A percentile compares a stretch with the other conserved stretches of the same genome.
These are phyloP conservation scores for Pionites leucogaster DNA, from an alignment of 2,113 vertebrate genomes.

Conservation along the genomic window DNA sequence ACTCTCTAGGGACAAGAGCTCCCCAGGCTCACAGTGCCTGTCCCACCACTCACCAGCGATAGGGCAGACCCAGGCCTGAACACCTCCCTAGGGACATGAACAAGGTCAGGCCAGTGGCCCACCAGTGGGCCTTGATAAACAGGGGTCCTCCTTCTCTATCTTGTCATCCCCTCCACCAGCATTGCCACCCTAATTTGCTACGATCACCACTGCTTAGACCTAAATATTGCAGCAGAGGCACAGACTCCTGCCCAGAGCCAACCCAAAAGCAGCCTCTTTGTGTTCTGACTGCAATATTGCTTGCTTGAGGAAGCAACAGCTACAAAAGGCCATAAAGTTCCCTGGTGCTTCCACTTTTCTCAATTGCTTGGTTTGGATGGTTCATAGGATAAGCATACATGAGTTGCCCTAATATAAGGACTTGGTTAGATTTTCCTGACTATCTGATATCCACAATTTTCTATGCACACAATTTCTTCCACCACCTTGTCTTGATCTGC, in stretches of 20 bases:
- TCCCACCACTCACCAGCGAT: not conserved
- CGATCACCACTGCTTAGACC: fast-evolving
- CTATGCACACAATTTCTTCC: fast-evolving
- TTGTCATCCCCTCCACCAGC: not conserved
- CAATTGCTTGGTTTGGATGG: fast-evolving
- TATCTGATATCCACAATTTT: not conserved
- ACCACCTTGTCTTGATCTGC: fast-evolving
- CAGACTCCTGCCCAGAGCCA: fast-evolving
- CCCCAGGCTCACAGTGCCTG: not conserved
- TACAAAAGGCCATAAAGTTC: fast-evolving
- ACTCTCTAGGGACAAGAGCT: not conserved
- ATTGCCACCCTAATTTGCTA: fast-evolving
- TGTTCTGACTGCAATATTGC: not conserved
- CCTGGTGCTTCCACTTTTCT: fast-evolving
- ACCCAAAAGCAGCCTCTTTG: not conserved
- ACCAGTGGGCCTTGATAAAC: fast-evolving
- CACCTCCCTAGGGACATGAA: not conserved
- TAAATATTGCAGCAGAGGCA: fast-evolving
- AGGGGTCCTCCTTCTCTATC: not conserved
- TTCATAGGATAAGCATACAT: not conserved
- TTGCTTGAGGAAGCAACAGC: fast-evolving
- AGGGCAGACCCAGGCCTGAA: not conserved
- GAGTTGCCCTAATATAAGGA: fast-evolving
- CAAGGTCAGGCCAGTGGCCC: not conserved
- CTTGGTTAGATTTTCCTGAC: not conserved